These are phyloP conservation scores for Chlamydotis undulata DNA, from an alignment of 2,113 vertebrate genomes.

Conservation along the genomic window DNA sequence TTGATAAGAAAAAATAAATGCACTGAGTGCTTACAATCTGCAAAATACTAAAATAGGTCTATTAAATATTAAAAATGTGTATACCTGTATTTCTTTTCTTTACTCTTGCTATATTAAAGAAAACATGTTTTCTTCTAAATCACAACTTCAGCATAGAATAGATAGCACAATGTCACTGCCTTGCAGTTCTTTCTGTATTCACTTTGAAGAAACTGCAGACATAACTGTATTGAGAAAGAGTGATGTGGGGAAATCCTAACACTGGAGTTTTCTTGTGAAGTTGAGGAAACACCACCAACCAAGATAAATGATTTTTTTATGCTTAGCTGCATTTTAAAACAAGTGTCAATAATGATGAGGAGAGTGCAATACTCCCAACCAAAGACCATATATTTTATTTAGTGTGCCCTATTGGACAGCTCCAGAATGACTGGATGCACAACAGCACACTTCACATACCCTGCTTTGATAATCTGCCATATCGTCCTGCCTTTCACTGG, in stretches of 20 bases:
- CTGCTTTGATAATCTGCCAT: background rate
- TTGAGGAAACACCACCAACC: background rate
- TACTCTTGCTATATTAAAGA: background rate
- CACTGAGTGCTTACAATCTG: background rate
- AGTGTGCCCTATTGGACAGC: background rate
- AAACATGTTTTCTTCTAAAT: background rate
- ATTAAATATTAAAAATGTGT: background rate
- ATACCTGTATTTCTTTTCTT: background rate
- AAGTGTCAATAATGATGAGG: background rate
- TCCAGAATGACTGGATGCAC: background rate
- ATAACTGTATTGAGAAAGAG: background rate
- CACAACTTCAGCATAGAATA: background rate
- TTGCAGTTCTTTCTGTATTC: background rate
- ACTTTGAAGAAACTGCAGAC: background rate
- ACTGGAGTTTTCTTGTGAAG: background rate
- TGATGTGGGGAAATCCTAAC: background rate
- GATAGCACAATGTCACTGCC: background rate
- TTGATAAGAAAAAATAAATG: background rate
- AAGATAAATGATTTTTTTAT: background rate
- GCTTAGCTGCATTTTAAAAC: background rate
- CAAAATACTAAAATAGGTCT: background rate
- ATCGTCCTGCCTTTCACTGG: background rate
- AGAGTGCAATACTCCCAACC: background rate
- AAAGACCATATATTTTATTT: background rate
- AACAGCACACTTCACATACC: background rate